Evolutionary conservation across 2,113 vertebrate genomes (phyloP), one percentile per base, ranked within the genome.

Genomic region (Microcebus griseorufus): DNA sequence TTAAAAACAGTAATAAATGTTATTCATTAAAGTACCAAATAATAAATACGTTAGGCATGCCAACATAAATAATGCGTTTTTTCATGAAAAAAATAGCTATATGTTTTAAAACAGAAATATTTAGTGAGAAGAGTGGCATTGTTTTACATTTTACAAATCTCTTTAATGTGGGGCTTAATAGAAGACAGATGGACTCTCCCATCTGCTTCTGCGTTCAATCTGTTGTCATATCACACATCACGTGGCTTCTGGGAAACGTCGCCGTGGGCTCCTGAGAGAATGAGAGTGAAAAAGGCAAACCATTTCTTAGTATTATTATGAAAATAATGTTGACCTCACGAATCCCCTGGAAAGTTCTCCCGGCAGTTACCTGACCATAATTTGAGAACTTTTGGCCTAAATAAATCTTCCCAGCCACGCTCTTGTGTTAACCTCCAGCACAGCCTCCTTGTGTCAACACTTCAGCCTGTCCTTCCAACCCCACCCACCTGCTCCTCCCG

Each of bases 321-420:
- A 94, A 97, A 97, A 93, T 96, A 88, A 72, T 94, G 92, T 93
- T 98, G 97, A 95, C 92, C 82, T 94, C n/a, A 14, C 45, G 79
- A 55, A 51, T 3, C 17, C 17, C n/a, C 69, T 93, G 78, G 75
- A 82, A 96, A 88, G 37, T 34, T 80, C 91, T 67, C 86, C 58
- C 12, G 69, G 87, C 29, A 45, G 22, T 86, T 85, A 53, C 17
- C 51, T 84, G 92, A 96, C 86, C 83, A 86, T 89, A 93, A 45
- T 94, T 91, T 91, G 94, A 91, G 78, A 94, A 90, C 60, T 76
- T 2, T 88, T 90, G 80, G 45, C 76, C 79, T 72, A 65, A 91
- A 70, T 69, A 81, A 22, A 81, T 81, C 51, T 95, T 93, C 39
- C 27, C 39, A 89, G 23, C 29, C 55, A 37, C 69, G 29, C 51